A percentile compares a stretch with the other conserved stretches of the same genome.
Evolutionary conservation across 2,797 vertebrate genomes (phyloP).

Genomic region (Dicrostonyx torquatus): DNA sequence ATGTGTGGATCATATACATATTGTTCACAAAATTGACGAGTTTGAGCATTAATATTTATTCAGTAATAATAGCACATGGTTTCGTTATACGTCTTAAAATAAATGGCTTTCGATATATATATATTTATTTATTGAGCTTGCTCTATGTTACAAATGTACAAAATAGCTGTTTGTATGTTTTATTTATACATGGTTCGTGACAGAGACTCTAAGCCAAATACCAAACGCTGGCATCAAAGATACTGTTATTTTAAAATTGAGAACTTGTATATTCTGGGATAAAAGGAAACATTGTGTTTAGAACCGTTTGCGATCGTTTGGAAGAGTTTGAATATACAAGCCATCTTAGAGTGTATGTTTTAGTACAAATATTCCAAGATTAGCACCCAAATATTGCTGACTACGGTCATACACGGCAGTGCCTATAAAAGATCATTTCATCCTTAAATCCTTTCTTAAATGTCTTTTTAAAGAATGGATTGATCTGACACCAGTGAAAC

Average conservation of each 20-base stretch:
- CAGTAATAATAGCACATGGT: conserved; percentile 24
- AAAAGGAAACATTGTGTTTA: conserved; percentile 27
- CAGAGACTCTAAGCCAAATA: conserved; percentile 27
- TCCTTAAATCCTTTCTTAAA: conserved; percentile 62
- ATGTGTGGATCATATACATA: background rate
- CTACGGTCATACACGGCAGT: conserved; percentile 14
- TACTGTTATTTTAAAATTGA: conserved; percentile 38
- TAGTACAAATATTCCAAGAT: conserved; percentile 51
- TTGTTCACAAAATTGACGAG: conserved; percentile 48
- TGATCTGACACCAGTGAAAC: conserved; percentile 55
- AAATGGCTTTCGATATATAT: conserved; percentile 28
- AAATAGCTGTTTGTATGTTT: background rate
- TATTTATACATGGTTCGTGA: background rate
- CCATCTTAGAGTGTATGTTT: conserved; percentile 6
- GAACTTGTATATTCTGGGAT: background rate
- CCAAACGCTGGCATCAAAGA: background rate
- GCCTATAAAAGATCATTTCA: conserved; percentile 63
- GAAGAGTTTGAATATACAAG: conserved; percentile 12
- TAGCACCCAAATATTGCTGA: conserved; percentile 37
- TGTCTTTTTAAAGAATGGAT: conserved; percentile 68
- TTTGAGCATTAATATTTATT: conserved; percentile 61
- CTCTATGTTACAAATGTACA: conserved; percentile 19
- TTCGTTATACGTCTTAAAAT: conserved; percentile 41
- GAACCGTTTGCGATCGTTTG: conserved; percentile 43
- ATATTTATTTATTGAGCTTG: background rate